Base-by-base conservation (phyloP, 2,113 vertebrate genomes). In the Lutjanus erythropterus region DNA sequence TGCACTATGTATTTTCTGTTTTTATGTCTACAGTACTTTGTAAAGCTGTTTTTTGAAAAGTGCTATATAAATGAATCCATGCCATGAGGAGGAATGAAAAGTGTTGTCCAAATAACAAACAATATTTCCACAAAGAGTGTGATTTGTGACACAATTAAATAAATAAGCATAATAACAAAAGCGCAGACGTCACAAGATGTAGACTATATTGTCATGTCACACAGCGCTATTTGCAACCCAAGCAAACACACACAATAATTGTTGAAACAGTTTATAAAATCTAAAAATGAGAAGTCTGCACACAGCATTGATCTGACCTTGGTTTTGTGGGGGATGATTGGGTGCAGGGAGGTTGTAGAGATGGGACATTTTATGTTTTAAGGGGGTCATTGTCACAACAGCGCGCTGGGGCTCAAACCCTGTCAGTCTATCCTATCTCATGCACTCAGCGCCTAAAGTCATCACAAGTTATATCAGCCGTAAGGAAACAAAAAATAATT, bases 401-500 rank as follows among this genome's bases (percentile, higher is more conserved):
- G 25, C 1, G 3, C 4, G 5, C 44, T 11, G n/a, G 1, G 46
- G 46, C 65, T 77, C 18, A 68, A 60, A 69, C 58, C 31, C 35
- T 1, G 23, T 47, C 33, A 42, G 60, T 61, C 55, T 16, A 61
- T 68, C 67, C 27, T 23, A 44, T 66, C 70, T 37, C n/a, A 31
- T 59, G 49, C 50, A 67, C 46, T 65, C 37, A 10, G 53, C 3
- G 21, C 60, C 47, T 69, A 39, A 80, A 79, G 56, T 78, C 49
- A 67, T 79, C 76, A 72, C 56, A 80, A 76, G 71, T 71, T 53
- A 53, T 25, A 67, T 71, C 37, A 71, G 61, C 79, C 56, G 25
- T 44, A 15, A 77, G 62, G 74, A 73, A 70, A 76, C 66, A 81
- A 59, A 80, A n/a, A 61, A 79, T 76, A 86, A 85, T 59, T 77